phyloP scores from a whole-genome alignment of 2,797 vertebrate genomes.

The Nannoperca australis region DNA sequence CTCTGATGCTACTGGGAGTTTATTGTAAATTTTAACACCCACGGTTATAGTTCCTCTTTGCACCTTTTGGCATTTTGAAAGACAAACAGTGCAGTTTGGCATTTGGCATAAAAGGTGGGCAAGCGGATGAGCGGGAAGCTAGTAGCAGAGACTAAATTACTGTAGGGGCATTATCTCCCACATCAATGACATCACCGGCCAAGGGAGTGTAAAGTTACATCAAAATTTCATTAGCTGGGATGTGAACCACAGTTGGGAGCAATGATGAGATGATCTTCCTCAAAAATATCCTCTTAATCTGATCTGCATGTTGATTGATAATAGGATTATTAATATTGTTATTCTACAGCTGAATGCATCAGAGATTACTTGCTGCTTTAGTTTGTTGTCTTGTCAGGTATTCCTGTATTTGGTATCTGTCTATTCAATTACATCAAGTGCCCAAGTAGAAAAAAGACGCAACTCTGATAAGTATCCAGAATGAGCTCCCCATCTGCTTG shows the following conservation, averaged over 20 bases:
- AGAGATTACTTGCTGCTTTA: neutral
- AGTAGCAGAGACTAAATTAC: conserved; percentile 56
- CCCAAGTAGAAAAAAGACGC: conserved; percentile 19
- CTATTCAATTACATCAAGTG: conserved; percentile 36
- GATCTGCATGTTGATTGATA: conserved; percentile 26
- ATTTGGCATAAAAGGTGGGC: conserved; percentile 57
- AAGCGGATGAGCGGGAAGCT: conserved; percentile 46
- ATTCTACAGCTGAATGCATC: neutral
- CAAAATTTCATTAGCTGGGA: conserved; percentile 48
- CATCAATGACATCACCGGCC: conserved; percentile 54
- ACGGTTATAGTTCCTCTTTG: conserved; percentile 16
- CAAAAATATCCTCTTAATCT: conserved; percentile 39
- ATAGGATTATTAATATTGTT: conserved; percentile 18
- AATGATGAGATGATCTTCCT: conserved; percentile 11
- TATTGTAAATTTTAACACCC: conserved; percentile 47
- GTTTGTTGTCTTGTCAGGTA: conserved; percentile 4
- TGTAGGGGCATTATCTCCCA: conserved; percentile 53
- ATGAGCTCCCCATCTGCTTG: conserved; percentile 65
- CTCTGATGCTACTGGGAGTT: conserved; percentile 19
- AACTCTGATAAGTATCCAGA: conserved; percentile 36
- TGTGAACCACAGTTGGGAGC: conserved; percentile 16
- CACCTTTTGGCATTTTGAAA: conserved; percentile 70
- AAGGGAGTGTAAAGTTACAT: conserved; percentile 45
- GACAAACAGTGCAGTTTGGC: conserved; percentile 55
- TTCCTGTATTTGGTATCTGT: conserved; percentile 38